phyloP scores from a whole-genome alignment of 30 jellyfish, hydroid and myxozoan genomes.

The Hydractinia symbiolongicarpus region DNA sequence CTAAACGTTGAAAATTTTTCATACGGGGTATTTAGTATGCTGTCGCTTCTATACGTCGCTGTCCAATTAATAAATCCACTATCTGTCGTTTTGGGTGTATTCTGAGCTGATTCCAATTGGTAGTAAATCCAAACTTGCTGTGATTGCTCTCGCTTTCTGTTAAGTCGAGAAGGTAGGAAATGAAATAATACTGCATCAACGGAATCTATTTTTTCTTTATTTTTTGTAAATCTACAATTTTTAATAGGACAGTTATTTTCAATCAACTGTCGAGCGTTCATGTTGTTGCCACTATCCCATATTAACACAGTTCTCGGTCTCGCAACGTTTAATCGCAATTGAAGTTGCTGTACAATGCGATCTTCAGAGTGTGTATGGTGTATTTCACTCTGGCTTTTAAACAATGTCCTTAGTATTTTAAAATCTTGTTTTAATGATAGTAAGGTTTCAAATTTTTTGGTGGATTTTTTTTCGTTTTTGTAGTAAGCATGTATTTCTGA shows the following conservation, averaged over 20 bases:
- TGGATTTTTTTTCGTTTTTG: no score
- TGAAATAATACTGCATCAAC: slow-evolving; percentile 11
- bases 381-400: no score
- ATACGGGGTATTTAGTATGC: slow-evolving; percentile 35
- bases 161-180: neutral
- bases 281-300: neutral
- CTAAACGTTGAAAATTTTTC: slow-evolving; percentile 14
- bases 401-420: no score
- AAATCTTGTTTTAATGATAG: no score
- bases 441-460: no score
- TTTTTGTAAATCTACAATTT: neutral
- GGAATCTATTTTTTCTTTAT: neutral
- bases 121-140: neutral
- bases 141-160: neutral
- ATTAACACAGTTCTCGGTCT: neutral
- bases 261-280: neutral
- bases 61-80: slow-evolving; percentile 30
- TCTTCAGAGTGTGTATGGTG: slow-evolving; percentile 4
- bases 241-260: slow-evolving; percentile 3
- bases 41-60: slow-evolving; percentile 34
- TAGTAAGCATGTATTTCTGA: no score
- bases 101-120: slow-evolving; percentile 21
- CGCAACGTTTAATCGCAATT: neutral
- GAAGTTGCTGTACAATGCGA: neutral
- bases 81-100: neutral